A percentile compares a stretch with the other conserved stretches of the same genome.
Conservation (phyloP, 2,797 vertebrate genomes). For the Morelia viridis region DNA sequence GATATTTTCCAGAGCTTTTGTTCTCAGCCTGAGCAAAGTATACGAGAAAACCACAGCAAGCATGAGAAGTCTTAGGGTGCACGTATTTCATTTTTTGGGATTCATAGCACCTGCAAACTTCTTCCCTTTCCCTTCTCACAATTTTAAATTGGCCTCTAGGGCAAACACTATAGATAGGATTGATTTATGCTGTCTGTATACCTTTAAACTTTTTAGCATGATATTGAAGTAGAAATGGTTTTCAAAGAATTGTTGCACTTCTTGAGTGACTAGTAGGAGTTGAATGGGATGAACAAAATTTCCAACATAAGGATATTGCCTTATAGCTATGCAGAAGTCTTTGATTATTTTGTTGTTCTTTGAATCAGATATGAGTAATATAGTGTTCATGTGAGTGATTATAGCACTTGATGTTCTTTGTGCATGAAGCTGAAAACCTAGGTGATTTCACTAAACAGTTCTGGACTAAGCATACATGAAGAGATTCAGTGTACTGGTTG, state of each 20-base stretch:
- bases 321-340: constrained; percentile 20
- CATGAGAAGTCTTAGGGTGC: neutral
- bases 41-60: neutral
- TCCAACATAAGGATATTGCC: constrained; percentile 5
- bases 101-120: neutral
- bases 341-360: neutral
- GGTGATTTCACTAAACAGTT: neutral
- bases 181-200: neutral
- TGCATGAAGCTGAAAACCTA: neutral
- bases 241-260: constrained; percentile 26
- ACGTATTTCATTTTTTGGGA: neutral
- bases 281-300: neutral
- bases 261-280: constrained; percentile 47
- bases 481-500: neutral
- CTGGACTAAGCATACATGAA: neutral
- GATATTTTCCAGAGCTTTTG: neutral
- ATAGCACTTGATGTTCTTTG: neutral
- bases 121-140: neutral
- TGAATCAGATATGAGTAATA: neutral
- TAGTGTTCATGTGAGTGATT: neutral
- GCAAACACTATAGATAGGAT: neutral
- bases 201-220: neutral
- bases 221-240: constrained; percentile 27
- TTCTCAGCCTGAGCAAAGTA: neutral
- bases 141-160: neutral